Conservation (phyloP, 1,140 invertebrate genomes). For the Drosophila navojoa region DNA sequence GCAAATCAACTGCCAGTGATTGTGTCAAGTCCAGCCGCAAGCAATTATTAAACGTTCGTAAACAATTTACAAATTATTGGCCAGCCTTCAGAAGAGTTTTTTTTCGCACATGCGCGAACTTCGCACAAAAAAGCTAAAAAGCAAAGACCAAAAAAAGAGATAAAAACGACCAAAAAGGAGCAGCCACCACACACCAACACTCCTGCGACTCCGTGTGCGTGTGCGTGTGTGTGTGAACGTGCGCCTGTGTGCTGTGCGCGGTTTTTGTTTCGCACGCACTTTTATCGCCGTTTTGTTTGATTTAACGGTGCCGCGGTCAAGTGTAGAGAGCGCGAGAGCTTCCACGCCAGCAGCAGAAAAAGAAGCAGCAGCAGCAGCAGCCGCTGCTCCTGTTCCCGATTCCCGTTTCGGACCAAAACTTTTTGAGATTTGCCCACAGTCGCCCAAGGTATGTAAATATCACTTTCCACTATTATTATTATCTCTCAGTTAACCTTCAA, state of each 20-base stretch:
- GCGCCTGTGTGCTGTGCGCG: conserved; percentile 32
- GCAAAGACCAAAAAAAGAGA: conserved; percentile 62
- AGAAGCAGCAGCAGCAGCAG: not conserved
- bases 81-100: conserved; percentile 33
- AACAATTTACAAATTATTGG: conserved; percentile 15
- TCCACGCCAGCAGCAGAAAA: conserved; percentile 3
- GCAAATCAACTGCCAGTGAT: conserved; percentile 44
- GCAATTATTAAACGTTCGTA: conserved; percentile 14
- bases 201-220: conserved; percentile 14
- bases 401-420: conserved; percentile 42
- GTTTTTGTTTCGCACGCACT: conserved; percentile 66
- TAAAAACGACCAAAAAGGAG: conserved; percentile 69
- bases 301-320: conserved; percentile 77
- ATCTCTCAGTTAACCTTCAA: conserved; percentile 37
- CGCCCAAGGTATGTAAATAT: conserved; percentile 61
- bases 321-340: conserved; percentile 53
- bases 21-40: conserved; percentile 31
- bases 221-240: conserved; percentile 25
- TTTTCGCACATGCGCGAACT: conserved; percentile 76
- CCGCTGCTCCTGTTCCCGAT: conserved; percentile 23
- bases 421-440: conserved; percentile 39
- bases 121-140: conserved; percentile 67
- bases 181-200: conserved; percentile 43
- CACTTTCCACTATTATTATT: conserved; percentile 25
- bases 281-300: conserved; percentile 56